Base-by-base conservation (phyloP, 2,888 invertebrate genomes). In the Parochlus steinenii region DNA sequence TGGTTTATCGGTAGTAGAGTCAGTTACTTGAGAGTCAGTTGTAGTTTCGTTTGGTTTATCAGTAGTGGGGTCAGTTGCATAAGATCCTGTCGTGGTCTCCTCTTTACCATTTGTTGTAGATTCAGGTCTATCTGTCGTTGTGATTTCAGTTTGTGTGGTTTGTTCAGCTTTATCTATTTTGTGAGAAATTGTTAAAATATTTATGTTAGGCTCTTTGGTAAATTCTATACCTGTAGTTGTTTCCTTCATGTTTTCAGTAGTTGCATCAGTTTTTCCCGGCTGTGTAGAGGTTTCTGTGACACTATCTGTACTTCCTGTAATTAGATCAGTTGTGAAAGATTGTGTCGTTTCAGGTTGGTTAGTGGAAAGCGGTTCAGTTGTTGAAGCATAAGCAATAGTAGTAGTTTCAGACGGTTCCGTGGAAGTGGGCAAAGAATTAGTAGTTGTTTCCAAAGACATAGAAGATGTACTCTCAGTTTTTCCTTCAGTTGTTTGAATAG, bases 161-260 rank as follows among this genome's bases (percentile, higher is more conserved):
- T n/a, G n/a, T 27, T 33, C 8, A 22, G n/a, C 34, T 39, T 7
- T n/a, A n/a, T n/a, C n/a, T n/a, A n/a, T n/a, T n/a, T n/a, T n/a
- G n/a, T n/a, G n/a, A n/a, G n/a, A n/a, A n/a, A n/a, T n/a, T n/a
- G 32, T 32, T 6, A 41, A n/a, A 11, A 19, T 15, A n/a, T n/a
- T n/a, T n/a, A n/a, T n/a, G n/a, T n/a, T n/a, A 20, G 3, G 29
- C 29, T 8, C 28, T 28, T 22, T 8, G 8, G 6, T 22, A 8
- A 8, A 22, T 8, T 8, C 22, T 22, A 8, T 22, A 22, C 7
- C 8, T n/a, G n/a, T n/a, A n/a, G n/a, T n/a, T n/a, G n/a, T n/a
- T n/a, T 22, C 7, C 11, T 25, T 35, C 2, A 41, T 37, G 6
- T 37, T 31, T 17, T 39, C 42, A 20, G 37, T 38, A 16, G 40